Conservation (phyloP, 1,140 invertebrate genomes). For the Anadara kagoshimensis region DNA sequence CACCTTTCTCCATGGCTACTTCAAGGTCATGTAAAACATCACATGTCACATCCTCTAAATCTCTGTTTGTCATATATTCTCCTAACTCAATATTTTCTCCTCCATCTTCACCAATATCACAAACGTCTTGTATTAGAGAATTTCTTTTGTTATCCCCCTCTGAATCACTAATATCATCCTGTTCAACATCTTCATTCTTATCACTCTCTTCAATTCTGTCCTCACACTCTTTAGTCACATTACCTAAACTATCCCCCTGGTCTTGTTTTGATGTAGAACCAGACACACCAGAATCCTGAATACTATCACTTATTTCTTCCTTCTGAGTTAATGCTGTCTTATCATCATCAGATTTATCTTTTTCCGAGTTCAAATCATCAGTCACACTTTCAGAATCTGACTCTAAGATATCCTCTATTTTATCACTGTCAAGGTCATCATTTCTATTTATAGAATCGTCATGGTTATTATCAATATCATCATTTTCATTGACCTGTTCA, state of each 20-base stretch:
- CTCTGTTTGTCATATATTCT: not conserved
- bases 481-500: not conserved
- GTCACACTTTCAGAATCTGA: not conserved
- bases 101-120: conserved; percentile 8
- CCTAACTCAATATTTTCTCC: not conserved
- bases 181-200: not conserved
- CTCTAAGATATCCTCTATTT: not conserved
- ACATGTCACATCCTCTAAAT: conserved; percentile 12
- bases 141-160: conserved; percentile 5
- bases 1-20: conserved; percentile 46
- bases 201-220: conserved; percentile 3
- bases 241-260: not conserved
- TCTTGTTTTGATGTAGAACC: too few species aligned
- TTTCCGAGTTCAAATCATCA: not conserved
- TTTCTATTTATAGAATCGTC: not conserved
- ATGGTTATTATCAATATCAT: not conserved
- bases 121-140: conserved; percentile 5
- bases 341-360: too few species aligned
- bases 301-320: too few species aligned
- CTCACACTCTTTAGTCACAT: not conserved
- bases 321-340: too few species aligned
- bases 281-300: too few species aligned
- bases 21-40: conserved; percentile 47
- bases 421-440: not conserved
- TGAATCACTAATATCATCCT: conserved; percentile 2